Percentiles rank a stretch among this genome's conserved stretches.
Evolutionary conservation across 2,888 invertebrate genomes (phyloP).

Genomic region (Drosophila histrio): DNA sequence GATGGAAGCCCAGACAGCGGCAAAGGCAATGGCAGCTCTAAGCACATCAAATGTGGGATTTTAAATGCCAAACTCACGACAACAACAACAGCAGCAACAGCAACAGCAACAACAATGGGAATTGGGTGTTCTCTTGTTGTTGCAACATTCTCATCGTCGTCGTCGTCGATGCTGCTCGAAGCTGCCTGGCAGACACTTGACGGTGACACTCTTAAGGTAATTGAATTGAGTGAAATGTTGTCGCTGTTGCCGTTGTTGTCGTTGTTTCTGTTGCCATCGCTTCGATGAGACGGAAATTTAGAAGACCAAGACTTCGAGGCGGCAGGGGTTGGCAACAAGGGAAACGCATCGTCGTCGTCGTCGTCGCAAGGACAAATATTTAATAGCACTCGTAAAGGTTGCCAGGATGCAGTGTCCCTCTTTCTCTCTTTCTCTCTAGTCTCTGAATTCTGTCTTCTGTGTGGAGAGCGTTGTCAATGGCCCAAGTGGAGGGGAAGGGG

Average conservation of each 20-base stretch:
- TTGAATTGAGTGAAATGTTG: slow-evolving; percentile 82
- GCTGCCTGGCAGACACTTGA: slow-evolving; percentile 67
- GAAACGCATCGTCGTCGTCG: slow-evolving; percentile 40
- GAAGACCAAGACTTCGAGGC: slow-evolving; percentile 12
- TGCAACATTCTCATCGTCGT: slow-evolving; percentile 14
- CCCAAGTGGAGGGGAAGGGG: background rate
- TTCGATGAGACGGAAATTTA: slow-evolving; percentile 73
- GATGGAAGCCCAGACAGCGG: slow-evolving; percentile 25
- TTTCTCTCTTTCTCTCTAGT: background rate
- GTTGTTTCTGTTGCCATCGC: slow-evolving; percentile 39
- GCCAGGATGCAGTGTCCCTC: slow-evolving; percentile 33
- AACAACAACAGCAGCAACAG: slow-evolving; percentile 42
- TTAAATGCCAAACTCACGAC: slow-evolving; percentile 73
- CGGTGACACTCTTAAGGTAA: slow-evolving; percentile 81
- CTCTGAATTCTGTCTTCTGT: background rate
- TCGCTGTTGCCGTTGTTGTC: slow-evolving; percentile 44
- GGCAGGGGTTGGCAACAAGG: slow-evolving; percentile 22
- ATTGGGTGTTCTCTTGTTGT: slow-evolving; percentile 19
- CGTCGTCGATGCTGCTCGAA: slow-evolving; percentile 28
- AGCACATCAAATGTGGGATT: slow-evolving; percentile 79
- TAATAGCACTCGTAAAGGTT: slow-evolving; percentile 63
- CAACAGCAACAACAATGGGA: slow-evolving; percentile 40
- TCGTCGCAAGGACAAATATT: slow-evolving; percentile 61
- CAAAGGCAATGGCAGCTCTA: slow-evolving; percentile 43
- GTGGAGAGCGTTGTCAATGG: slow-evolving; percentile 20